A percentile compares a stretch with the other conserved stretches of the same genome.
phyloP scores from a whole-genome alignment of 2,113 vertebrate species.

The Panthera uncia region DNA sequence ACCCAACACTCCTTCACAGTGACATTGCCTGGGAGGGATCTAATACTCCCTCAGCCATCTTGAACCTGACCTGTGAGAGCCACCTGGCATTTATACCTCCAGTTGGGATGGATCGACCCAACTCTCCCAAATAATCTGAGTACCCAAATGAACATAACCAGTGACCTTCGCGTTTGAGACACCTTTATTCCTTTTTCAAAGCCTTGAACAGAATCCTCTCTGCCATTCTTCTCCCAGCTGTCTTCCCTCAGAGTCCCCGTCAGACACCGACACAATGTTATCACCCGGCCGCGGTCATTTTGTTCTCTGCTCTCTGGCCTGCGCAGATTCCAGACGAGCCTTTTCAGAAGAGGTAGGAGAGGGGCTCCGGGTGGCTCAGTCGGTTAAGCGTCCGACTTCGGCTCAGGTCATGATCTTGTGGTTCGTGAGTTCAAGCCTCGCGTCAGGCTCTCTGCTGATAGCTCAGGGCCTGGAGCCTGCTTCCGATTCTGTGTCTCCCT shows the following conservation, averaged over 20 bases:
- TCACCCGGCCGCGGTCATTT: fast-evolving
- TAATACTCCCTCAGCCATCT: neutral
- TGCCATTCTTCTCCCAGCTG: neutral
- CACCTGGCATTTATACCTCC: neutral
- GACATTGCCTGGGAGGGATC: neutral
- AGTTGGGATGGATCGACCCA: neutral
- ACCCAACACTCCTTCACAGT: neutral
- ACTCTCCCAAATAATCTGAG: neutral
- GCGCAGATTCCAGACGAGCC: neutral
- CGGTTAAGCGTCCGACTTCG: no score
- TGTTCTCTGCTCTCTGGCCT: neutral
- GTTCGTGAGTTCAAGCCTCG: no score
- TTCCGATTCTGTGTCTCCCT: no score
- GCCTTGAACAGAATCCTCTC: neutral
- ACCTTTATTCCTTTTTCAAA: neutral
- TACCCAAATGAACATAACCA: neutral
- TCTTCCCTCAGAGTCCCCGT: neutral
- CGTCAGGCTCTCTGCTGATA: no score
- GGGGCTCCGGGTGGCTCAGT: no score
- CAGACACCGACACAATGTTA: no score
- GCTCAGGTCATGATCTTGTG: no score
- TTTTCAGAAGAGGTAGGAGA: neutral
- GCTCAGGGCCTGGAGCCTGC: no score
- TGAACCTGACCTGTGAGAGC: neutral
- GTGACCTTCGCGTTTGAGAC: neutral